Conservation (phyloP, 92 coral and sea anemone species). For the Anthopleura xanthogrammica region DNA sequence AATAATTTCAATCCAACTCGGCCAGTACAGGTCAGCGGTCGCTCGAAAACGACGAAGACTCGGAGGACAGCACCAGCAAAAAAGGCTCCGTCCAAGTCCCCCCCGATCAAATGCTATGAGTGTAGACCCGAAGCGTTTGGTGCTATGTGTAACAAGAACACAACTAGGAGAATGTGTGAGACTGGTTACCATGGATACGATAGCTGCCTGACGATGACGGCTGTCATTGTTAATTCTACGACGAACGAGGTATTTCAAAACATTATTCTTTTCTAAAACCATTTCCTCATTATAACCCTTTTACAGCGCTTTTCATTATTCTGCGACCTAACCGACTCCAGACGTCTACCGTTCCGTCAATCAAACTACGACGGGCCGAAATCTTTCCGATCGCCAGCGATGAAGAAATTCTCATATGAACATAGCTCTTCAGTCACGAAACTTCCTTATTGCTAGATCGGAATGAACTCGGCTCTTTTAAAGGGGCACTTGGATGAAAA, state of each 20-base stretch:
- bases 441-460: too few species aligned
- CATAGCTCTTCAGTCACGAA: too few species aligned
- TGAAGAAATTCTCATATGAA: too few species aligned
- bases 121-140: constrained; percentile 28
- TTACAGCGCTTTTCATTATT: too few species aligned
- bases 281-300: too few species aligned
- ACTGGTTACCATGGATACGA: constrained; percentile 21
- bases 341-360: too few species aligned
- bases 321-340: too few species aligned
- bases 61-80: background rate
- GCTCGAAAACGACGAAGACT: background rate
- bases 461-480: too few species aligned
- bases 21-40: background rate
- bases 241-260: constrained; percentile 5
- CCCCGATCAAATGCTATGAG: constrained; percentile 29
- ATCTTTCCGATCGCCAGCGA: too few species aligned
- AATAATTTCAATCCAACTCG: constrained; percentile 34
- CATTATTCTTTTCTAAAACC: too few species aligned
- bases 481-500: too few species aligned
- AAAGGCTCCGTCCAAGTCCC: background rate
- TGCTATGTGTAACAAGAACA: constrained; percentile 20
- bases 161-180: constrained; percentile 4
- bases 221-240: constrained; percentile 17
- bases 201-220: constrained; percentile 36
- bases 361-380: too few species aligned